Base-by-base conservation (phyloP, 2,113 vertebrate species). In the Eidolon helvum region DNA sequence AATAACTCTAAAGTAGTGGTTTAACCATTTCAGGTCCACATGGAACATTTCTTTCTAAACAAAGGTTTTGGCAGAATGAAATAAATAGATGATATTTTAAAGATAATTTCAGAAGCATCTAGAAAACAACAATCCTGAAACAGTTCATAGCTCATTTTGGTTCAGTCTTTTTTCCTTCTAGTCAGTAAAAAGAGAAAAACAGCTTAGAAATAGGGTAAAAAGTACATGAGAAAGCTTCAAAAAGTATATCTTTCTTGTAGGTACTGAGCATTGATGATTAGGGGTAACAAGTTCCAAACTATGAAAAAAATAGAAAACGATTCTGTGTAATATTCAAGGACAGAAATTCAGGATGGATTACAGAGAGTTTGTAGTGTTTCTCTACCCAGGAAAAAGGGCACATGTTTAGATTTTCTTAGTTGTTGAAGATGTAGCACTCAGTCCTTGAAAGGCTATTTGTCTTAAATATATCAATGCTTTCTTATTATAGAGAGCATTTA, bases 171-270 rank as follows among this genome's bases (percentile, higher is more conserved):
- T 83, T 69, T 66, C 3, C 33, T 4, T 72, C 48, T 55, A 50
- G 72, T 93, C 38, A 95, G 22, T 79, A 93, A 93, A 86, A 80
- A 55, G 66, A 93, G 38, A 77, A 72, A 95, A 95, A 78, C 68
- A 91, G 68, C 30, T 86, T 83, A 71, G 48, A 89, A 92, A 88
- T 33, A 83, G 24, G 2, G 10, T 57, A 40, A 71, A 94, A 85
- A 5, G 1, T 82, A 92, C 85, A 85, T 55, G 48, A 86, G 61
- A 92, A 89, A 93, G 43, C 21, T 91, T 21, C 50, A 16, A 50
- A 50, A 30, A 11, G 59, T 95, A 86, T 24, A 26, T 77, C 55
- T 86, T 24, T 55, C 90, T 78, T 95, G 1, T 85, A 45, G 26
- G 24, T 63, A 69, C 66, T 21, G 12, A 94, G 57, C 69, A 48